phyloP scores from a whole-genome alignment of 2,113 vertebrate genomes.

The Ginglymostoma cirratum region DNA sequence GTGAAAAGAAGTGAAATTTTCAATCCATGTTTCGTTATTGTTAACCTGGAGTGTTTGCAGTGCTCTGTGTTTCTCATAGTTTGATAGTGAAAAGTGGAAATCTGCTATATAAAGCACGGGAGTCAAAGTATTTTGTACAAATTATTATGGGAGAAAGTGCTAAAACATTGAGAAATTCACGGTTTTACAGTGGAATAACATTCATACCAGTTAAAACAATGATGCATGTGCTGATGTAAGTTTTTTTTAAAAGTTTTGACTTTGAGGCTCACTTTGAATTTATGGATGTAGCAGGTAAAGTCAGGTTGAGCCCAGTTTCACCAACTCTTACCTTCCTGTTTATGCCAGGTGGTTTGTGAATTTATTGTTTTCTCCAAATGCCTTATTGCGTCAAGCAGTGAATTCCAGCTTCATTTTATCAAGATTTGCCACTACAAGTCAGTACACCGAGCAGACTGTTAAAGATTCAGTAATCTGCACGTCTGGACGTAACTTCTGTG shows the following conservation, averaged over 20 bases:
- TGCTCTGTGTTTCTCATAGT: neutral
- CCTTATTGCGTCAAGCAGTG: neutral
- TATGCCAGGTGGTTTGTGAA: neutral
- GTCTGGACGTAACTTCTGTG: neutral
- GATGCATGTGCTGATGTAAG: neutral
- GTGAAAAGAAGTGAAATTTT: neutral
- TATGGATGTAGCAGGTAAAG: neutral
- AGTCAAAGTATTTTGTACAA: neutral
- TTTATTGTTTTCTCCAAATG: neutral
- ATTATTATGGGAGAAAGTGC: neutral
- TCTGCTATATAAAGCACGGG: neutral
- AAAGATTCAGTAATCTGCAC: neutral
- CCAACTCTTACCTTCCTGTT: neutral
- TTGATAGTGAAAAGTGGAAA: neutral
- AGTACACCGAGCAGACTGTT: neutral
- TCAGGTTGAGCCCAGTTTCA: neutral
- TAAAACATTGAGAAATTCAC: neutral
- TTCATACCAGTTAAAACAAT: neutral
- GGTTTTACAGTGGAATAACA: neutral
- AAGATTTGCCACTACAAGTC: neutral
- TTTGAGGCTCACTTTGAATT: conserved; percentile 3
- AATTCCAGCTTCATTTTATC: neutral
- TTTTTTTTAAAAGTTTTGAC: neutral
- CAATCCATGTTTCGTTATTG: neutral
- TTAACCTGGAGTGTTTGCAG: neutral